These are phyloP conservation scores for Excalfactoria chinensis DNA, from an alignment of 2,113 vertebrate genomes.

Conservation along the genomic window DNA sequence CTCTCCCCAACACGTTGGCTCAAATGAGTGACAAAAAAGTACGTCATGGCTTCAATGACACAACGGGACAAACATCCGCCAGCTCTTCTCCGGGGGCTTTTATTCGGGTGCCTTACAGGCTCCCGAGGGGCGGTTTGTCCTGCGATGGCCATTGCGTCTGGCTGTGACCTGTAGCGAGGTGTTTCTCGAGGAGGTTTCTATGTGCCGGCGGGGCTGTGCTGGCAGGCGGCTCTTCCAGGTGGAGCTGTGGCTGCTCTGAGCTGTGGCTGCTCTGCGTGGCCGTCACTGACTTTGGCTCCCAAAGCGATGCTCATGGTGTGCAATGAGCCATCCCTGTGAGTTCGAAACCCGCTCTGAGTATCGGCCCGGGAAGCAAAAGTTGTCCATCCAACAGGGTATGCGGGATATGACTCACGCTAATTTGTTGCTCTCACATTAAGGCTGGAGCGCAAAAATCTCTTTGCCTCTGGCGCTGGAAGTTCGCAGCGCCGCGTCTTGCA, in stretches of 20 bases:
- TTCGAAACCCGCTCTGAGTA: constrained; percentile 52
- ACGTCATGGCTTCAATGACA: constrained; percentile 4
- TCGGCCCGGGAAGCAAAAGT: constrained; percentile 75
- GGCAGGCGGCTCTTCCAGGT: constrained; percentile 1
- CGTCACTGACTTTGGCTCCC: constrained; percentile 39
- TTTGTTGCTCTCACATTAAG: constrained; percentile 77
- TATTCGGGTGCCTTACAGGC: constrained; percentile 16
- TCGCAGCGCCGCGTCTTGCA: constrained; percentile 68
- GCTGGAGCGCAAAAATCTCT: constrained; percentile 77
- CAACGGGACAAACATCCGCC: neutral
- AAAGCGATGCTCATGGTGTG: neutral
- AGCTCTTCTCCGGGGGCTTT: neutral
- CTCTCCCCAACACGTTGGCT: neutral
- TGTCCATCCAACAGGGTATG: constrained; percentile 74
- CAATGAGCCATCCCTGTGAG: constrained; percentile 33
- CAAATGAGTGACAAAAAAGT: neutral
- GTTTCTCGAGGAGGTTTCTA: neutral
- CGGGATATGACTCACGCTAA: constrained; percentile 85
- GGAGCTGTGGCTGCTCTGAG: constrained; percentile 58
- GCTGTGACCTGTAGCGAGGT: constrained; percentile 20
- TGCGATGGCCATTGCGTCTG: too few relatives aligned
- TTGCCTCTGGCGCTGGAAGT: constrained; percentile 82
- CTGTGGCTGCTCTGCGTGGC: constrained; percentile 46
- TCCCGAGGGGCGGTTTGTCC: neutral
- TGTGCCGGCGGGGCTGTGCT: neutral